Conservation (phyloP, 1,140 invertebrate species). For the Pentalonia nigronervosa region DNA sequence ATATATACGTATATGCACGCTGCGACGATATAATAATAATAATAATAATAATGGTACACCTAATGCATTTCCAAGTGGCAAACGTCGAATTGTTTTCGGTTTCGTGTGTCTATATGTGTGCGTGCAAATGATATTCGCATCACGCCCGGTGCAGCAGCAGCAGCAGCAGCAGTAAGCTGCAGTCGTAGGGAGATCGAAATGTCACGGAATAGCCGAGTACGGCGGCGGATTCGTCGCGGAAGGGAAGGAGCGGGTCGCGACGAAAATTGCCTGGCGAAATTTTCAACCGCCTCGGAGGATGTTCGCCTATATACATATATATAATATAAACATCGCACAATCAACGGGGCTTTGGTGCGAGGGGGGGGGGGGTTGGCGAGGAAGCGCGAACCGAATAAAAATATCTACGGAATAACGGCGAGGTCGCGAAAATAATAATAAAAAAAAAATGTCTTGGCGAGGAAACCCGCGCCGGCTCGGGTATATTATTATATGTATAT, state of each 20-base stretch:
- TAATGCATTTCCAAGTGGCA: slow-evolving; percentile 41
- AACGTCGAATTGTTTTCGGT: slow-evolving; percentile 3
- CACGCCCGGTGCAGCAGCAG: background rate
- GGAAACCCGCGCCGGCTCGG: background rate
- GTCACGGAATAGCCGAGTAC: background rate
- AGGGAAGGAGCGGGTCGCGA: background rate
- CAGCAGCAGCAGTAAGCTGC: background rate
- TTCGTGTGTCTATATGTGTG: background rate
- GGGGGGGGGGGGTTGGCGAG: too few species aligned
- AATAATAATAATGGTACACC: slow-evolving; percentile 11
- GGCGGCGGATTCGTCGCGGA: background rate
- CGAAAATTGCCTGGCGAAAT: background rate
- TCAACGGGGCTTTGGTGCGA: background rate
- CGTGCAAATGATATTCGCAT: background rate
- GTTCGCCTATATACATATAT: background rate
- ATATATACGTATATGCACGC: background rate
- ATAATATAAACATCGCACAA: background rate
- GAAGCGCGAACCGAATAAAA: slow-evolving; percentile 25
- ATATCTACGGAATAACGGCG: background rate
- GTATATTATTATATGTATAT: background rate
- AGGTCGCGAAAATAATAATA: too few species aligned
- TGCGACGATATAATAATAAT: background rate
- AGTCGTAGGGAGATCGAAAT: background rate
- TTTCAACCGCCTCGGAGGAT: background rate
- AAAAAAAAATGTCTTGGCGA: background rate